Percentiles rank a stretch among this genome's conserved stretches.
phyloP scores from a whole-genome alignment of 2,888 invertebrate species.

The Geophilus truncorum region DNA sequence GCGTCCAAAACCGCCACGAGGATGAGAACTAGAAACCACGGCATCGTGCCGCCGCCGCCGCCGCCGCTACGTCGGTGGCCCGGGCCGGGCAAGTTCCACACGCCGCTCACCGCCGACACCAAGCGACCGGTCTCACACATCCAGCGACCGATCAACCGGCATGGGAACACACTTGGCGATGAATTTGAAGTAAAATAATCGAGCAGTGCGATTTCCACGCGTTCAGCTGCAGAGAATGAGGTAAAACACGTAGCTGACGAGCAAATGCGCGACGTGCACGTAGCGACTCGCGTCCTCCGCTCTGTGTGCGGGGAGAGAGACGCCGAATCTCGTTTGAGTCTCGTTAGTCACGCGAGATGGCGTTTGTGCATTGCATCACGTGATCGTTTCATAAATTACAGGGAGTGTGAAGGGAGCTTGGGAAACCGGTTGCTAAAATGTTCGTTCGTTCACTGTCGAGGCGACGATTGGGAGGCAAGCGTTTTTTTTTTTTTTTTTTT shows the following conservation, averaged over 20 bases:
- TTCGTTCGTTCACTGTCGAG: neutral
- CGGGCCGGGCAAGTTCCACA: constrained; percentile 10
- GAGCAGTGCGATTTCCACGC: neutral
- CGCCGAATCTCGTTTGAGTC: neutral
- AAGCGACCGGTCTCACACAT: constrained; percentile 5
- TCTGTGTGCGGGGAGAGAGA: neutral
- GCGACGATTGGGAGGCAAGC: neutral
- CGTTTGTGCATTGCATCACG: constrained; percentile 3
- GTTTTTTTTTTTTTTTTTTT: neutral
- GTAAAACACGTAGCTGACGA: neutral
- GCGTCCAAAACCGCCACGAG: constrained; percentile 55
- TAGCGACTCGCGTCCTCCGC: neutral
- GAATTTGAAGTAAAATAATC: neutral
- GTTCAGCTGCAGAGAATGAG: neutral
- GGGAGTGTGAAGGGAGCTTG: neutral
- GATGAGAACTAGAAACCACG: constrained; percentile 54
- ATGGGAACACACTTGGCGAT: neutral
- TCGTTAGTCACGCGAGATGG: constrained; percentile 10
- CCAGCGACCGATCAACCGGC: constrained; percentile 2
- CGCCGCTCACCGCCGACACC: constrained; percentile 1
- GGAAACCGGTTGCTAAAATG: constrained; percentile 29
- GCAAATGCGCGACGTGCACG: neutral
- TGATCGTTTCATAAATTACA: constrained; percentile 7
- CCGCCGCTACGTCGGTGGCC: constrained; percentile 16
- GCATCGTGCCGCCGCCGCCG: constrained; percentile 45